phyloP scores from a whole-genome alignment of 2,797 vertebrate genomes.

The Callimico goeldii region DNA sequence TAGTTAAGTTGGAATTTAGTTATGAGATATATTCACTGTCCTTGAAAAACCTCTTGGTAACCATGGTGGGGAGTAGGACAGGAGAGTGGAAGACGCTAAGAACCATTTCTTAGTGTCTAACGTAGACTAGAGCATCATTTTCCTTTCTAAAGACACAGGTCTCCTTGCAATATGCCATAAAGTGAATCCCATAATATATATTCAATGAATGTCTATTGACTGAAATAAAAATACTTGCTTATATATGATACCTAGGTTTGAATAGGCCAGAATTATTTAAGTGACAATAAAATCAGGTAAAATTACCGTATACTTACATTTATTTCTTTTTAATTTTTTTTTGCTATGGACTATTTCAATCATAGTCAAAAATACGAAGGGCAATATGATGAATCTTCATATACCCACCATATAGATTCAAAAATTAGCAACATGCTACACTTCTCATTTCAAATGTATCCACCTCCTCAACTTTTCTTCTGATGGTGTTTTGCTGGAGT shows the following conservation, averaged over 20 bases:
- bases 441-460: neutral
- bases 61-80: neutral
- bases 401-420: neutral
- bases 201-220: neutral
- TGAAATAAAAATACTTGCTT: neutral
- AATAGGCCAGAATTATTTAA: slow-evolving; percentile 26
- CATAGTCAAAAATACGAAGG: neutral
- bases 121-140: neutral
- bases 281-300: neutral
- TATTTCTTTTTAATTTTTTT: neutral
- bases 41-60: slow-evolving; percentile 64
- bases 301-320: neutral
- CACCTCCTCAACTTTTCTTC: neutral
- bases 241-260: neutral
- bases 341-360: neutral
- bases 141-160: neutral
- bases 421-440: neutral
- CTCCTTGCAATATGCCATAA: slow-evolving; percentile 13
- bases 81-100: neutral
- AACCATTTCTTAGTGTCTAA: slow-evolving; percentile 41
- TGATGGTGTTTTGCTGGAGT: neutral
- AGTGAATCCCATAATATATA: neutral
- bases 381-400: neutral
- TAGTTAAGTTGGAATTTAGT: slow-evolving; percentile 61
- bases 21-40: slow-evolving; percentile 36